phyloP scores from a whole-genome alignment of 2,888 invertebrate species.

The Ernsta delagoae region DNA sequence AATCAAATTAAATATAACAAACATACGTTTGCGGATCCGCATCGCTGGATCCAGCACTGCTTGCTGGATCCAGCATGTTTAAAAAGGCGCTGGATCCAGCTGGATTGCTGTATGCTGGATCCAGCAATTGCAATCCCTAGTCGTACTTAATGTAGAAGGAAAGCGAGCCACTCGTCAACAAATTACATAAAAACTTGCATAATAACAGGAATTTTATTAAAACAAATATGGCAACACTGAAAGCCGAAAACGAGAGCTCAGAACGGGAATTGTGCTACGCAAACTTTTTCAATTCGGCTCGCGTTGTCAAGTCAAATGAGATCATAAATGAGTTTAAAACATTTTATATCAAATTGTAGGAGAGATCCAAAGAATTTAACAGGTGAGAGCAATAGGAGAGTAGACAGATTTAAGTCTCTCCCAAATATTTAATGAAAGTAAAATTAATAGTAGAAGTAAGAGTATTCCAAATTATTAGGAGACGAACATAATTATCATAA shows the following conservation, averaged over 20 bases:
- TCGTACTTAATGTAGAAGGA: background rate
- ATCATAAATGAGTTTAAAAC: constrained; percentile 64
- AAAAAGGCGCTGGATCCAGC: no score
- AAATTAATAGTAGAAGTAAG: no score
- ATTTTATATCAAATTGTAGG: constrained; percentile 41
- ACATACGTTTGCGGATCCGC: no score
- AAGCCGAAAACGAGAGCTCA: constrained; percentile 44
- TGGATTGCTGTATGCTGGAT: no score
- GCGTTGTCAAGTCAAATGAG: constrained; percentile 56
- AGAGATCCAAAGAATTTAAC: background rate
- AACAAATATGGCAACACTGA: constrained; percentile 37
- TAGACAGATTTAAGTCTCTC: no score
- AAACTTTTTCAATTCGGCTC: constrained; percentile 68
- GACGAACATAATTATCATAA: no score
- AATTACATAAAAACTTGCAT: constrained; percentile 20
- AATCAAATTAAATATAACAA: no score
- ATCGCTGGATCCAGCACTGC: no score
- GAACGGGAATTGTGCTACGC: constrained; percentile 52
- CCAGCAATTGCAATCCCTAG: no score
- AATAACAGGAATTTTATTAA: constrained; percentile 25
- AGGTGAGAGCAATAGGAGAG: background rate
- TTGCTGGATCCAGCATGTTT: no score
- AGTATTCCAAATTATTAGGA: no score
- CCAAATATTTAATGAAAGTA: no score
- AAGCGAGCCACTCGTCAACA: constrained; percentile 7